These are phyloP conservation scores for Percina caprodes DNA, from an alignment of 2,113 vertebrate species.

Conservation along the genomic window DNA sequence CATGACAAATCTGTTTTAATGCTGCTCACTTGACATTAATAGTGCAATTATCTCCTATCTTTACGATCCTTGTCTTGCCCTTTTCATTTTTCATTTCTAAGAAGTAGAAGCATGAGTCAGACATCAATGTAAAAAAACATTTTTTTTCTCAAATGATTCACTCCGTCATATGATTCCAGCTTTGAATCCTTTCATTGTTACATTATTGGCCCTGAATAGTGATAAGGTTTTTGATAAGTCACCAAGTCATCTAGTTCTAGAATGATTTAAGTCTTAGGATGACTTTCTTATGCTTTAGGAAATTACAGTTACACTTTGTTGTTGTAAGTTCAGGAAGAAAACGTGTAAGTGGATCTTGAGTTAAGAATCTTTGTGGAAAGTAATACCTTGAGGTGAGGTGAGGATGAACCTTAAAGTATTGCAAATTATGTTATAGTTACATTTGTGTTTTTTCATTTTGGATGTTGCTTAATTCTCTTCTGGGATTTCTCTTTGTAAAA, in stretches of 20 bases:
- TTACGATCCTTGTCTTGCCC: neutral
- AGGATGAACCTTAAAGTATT: no score
- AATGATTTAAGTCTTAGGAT: neutral
- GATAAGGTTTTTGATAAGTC: slow-evolving; percentile 37
- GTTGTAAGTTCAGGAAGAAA: no score
- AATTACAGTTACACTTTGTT: no score
- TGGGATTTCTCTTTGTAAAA: no score
- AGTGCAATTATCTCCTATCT: neutral
- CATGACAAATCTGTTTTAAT: slow-evolving; percentile 11
- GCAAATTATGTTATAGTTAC: no score
- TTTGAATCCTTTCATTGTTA: slow-evolving; percentile 10
- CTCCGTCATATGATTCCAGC: slow-evolving; percentile 59
- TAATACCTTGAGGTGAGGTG: no score
- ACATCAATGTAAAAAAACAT: slow-evolving; percentile 62
- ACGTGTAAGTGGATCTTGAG: no score
- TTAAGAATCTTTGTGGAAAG: no score
- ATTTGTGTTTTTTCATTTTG: no score
- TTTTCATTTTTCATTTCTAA: slow-evolving; percentile 9
- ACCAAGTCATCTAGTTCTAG: neutral
- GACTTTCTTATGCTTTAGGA: neutral
- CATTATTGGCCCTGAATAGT: slow-evolving; percentile 32
- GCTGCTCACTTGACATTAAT: slow-evolving; percentile 35
- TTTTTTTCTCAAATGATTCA: slow-evolving; percentile 56
- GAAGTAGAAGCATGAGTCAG: slow-evolving; percentile 56
- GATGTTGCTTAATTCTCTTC: no score